Percentiles rank a stretch among this genome's conserved stretches.
phyloP scores from a whole-genome alignment of 2,797 vertebrate species.

The Brachyalestes nurse region DNA sequence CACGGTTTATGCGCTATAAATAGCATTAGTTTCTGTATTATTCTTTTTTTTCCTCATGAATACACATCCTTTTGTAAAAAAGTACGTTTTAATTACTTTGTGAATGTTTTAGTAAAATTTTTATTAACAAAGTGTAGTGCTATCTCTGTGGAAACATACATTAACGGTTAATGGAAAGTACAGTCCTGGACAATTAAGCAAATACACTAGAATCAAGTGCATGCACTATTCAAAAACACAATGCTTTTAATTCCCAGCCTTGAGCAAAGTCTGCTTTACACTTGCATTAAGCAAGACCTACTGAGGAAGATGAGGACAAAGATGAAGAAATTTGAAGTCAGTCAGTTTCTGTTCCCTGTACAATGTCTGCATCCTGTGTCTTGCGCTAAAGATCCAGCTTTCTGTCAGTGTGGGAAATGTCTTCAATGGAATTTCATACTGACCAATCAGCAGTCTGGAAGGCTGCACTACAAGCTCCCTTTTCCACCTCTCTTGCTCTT shows the following conservation, averaged over 20 bases:
- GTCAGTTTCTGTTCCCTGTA: conserved; percentile 70
- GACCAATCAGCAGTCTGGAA: conserved; percentile 49
- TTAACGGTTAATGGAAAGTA: not conserved
- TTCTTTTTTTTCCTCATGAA: conserved; percentile 18
- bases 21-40: conserved; percentile 8
- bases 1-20: conserved; percentile 2
- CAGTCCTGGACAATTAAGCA: not conserved
- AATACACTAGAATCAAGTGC: not conserved
- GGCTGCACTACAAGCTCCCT: conserved; percentile 21
- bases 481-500: conserved; percentile 42
- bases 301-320: conserved; percentile 64
- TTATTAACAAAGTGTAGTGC: not conserved
- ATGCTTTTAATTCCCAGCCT: conserved; percentile 1
- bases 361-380: conserved; percentile 73
- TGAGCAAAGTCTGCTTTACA: conserved; percentile 25
- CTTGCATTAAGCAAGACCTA: conserved; percentile 18
- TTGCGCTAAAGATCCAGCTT: conserved; percentile 59
- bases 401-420: conserved; percentile 76
- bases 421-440: conserved; percentile 61
- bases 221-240: conserved; percentile 13
- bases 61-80: not conserved
- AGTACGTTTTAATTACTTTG: not conserved
- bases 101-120: conserved; percentile 16
- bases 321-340: conserved; percentile 74
- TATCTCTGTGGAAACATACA: not conserved